A percentile compares a stretch with the other conserved stretches of the same genome.
These are phyloP conservation scores for Hassar affinis DNA, from an alignment of 2,113 vertebrate genomes.

Conservation along the genomic window DNA sequence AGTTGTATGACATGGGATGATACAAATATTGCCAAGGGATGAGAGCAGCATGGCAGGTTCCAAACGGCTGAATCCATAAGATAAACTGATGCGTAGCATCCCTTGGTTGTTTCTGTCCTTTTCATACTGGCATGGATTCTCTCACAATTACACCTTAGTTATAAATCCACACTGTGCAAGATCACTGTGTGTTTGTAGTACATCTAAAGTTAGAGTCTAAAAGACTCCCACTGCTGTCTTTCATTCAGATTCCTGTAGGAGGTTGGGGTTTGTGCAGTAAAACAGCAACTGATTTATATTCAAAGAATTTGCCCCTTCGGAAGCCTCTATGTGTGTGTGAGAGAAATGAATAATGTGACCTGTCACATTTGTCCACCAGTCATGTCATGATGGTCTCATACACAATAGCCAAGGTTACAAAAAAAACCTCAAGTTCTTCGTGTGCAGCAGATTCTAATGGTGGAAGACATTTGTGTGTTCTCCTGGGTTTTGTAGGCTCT, in stretches of 20 bases:
- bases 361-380: background rate
- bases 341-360: slow-evolving; percentile 4
- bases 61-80: background rate
- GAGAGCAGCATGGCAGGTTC: background rate
- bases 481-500: background rate
- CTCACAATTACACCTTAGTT: background rate
- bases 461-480: background rate
- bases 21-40: background rate
- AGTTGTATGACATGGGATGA: background rate
- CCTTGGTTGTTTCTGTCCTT: background rate
- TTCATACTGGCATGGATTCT: background rate
- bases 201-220: background rate
- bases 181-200: background rate
- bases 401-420: background rate
- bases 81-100: background rate
- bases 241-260: slow-evolving; percentile 16
- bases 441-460: slow-evolving; percentile 14
- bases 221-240: background rate
- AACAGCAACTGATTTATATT: slow-evolving; percentile 3
- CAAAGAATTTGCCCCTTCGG: slow-evolving; percentile 14
- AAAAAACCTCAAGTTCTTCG: background rate
- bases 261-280: background rate
- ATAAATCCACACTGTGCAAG: background rate
- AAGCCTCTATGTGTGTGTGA: background rate
- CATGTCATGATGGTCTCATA: background rate